phyloP scores from a whole-genome alignment of 2,113 vertebrate genomes.

The Hiodon alosoides region DNA sequence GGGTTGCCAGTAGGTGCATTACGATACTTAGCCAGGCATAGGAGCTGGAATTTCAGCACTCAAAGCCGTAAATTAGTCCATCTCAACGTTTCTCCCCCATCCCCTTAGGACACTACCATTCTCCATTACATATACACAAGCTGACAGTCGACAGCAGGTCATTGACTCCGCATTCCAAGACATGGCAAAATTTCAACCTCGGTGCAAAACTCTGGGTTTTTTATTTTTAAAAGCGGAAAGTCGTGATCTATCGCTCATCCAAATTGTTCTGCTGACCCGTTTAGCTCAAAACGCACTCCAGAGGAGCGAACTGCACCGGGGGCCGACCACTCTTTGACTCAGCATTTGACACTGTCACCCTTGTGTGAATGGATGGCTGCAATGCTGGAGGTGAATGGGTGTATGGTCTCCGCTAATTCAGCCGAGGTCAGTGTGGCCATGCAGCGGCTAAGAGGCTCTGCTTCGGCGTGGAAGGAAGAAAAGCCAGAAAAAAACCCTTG shows the following conservation, averaged over 20 bases:
- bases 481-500: too few species aligned
- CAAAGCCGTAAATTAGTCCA: constrained; percentile 38
- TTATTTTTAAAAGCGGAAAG: neutral
- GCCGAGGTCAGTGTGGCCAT: too few species aligned
- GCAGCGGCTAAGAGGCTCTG: too few species aligned
- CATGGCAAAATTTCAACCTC: neutral
- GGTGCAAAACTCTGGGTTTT: neutral
- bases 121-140: neutral
- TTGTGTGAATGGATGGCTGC: too few species aligned
- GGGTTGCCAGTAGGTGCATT: constrained; percentile 50
- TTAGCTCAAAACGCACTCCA: constrained; percentile 5
- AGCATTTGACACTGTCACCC: too few species aligned
- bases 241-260: neutral
- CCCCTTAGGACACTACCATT: neutral
- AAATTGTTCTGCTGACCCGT: neutral
- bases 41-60: constrained; percentile 34
- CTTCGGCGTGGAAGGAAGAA: too few species aligned
- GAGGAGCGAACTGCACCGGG: neutral
- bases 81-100: constrained; percentile 3
- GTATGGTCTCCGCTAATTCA: too few species aligned
- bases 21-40: constrained; percentile 36
- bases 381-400: too few species aligned
- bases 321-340: neutral
- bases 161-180: neutral
- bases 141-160: constrained; percentile 21